Conservation (phyloP, 2,888 invertebrate species). For the Choristoneura rosaceana region DNA sequence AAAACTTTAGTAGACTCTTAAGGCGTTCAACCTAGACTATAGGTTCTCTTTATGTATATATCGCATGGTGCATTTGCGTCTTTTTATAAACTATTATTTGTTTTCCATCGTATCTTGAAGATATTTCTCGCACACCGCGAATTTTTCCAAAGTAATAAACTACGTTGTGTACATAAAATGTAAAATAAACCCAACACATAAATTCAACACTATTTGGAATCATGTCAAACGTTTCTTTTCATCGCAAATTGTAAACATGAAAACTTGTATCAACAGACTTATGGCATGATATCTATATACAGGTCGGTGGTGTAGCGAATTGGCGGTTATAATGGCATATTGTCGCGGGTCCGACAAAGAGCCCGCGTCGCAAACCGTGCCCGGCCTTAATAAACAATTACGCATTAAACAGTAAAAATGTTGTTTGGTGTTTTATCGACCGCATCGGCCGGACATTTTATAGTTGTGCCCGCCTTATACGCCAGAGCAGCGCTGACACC, state of each 20-base stretch:
- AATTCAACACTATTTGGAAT: constrained; percentile 37
- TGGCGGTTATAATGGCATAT: constrained; percentile 64
- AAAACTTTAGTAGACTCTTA: too few relatives aligned
- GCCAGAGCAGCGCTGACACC: constrained; percentile 5
- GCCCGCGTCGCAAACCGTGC: constrained; percentile 46
- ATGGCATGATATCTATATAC: constrained; percentile 36
- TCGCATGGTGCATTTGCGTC: not conserved
- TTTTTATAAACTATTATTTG: not conserved
- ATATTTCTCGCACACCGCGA: not conserved
- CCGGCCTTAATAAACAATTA: constrained; percentile 77
- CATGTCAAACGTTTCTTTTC: constrained; percentile 53
- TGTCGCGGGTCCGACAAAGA: constrained; percentile 71
- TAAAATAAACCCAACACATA: not conserved
- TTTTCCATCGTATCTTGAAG: not conserved
- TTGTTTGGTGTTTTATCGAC: constrained; percentile 70
- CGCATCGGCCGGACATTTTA: constrained; percentile 55
- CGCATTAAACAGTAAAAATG: constrained; percentile 73
- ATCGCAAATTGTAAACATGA: constrained; percentile 46
- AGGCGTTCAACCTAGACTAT: not conserved
- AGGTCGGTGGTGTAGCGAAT: constrained; percentile 67
- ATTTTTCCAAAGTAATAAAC: not conserved
- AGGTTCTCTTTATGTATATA: not conserved
- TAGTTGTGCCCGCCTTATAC: constrained; percentile 24
- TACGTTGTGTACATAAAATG: constrained; percentile 2
- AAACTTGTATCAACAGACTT: constrained; percentile 33